Evolutionary conservation across 2,888 invertebrate species (phyloP), one percentile per base, ranked within the genome.

Genomic region (Gryllus longicercus): DNA sequence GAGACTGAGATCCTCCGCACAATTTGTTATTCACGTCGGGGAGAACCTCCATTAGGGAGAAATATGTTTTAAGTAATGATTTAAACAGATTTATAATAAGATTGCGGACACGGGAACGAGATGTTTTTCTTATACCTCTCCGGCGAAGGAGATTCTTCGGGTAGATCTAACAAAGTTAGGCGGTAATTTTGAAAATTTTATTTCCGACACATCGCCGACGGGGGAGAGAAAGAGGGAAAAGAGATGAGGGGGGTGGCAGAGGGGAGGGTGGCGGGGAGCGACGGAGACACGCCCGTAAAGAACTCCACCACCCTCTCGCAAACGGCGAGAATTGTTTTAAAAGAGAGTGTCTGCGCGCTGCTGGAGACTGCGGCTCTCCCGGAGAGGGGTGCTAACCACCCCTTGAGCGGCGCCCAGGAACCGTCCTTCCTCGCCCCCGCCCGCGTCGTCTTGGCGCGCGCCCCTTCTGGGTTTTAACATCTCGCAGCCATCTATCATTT

Each of bases 131-230:
- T 63, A 63, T 63, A 63, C 63, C 63, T 63, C n/a, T 14, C 5
- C 63, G 14, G 16, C 14, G 63, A 63, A 63, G 63, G 63, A 63
- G 63, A 63, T 63, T 63, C 63, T 63, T 63, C n/a, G 63, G 63
- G 63, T 63, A 63, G 63, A 63, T 63, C 63, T 63, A 63, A 63
- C 63, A 63, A 63, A 63, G 63, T 63, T 63, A 63, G 63, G 63
- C 63, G 14, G 63, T 63, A 63, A 63, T 63, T 63, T 63, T 63
- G 63, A 63, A 63, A 63, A 63, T 63, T 63, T 63, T 63, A 63
- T 63, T 63, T 63, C 63, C 63, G 63, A 63, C 63, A 63, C 63
- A 63, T 63, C 63, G 63, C 63, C 63, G 16, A 14, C 63, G n/a
- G 63, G 63, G 38, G 38, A n/a, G 12, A n/a, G 14, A 18, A n/a